Evolutionary conservation across 1,140 invertebrate genomes (phyloP).

Genomic region (Saccostrea glomerata): DNA sequence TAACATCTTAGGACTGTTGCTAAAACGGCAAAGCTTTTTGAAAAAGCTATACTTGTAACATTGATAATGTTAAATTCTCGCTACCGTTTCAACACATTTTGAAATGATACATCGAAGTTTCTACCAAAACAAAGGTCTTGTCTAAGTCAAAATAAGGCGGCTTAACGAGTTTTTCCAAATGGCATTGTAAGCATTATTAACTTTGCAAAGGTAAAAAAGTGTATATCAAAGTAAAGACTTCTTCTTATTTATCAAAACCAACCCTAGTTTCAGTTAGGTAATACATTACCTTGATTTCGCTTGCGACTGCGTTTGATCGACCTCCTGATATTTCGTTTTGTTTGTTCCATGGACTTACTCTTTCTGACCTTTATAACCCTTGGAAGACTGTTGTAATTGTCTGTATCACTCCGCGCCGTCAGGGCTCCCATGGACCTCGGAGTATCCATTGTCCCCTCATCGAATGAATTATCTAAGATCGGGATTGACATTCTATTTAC

Average conservation of each 20-base stretch:
- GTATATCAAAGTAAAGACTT: too few species aligned
- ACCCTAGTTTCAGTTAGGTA: too few species aligned
- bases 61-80: too few species aligned
- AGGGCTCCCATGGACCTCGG: neutral
- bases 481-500: conserved; percentile 27
- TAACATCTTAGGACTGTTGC: too few species aligned
- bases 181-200: neutral
- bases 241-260: too few species aligned
- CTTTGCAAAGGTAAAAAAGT: neutral
- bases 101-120: too few species aligned
- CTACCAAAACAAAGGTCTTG: too few species aligned
- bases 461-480: neutral
- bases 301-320: conserved; percentile 9
- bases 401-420: neutral
- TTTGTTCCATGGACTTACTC: neutral
- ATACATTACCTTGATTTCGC: neutral
- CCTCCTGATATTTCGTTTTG: neutral
- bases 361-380: neutral
- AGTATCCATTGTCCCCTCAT: neutral
- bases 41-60: too few species aligned
- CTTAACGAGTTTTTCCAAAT: neutral
- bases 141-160: too few species aligned
- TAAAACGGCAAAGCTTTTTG: too few species aligned
- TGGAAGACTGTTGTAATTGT: neutral
- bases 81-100: too few species aligned